A percentile compares a stretch with the other conserved stretches of the same genome.
Conservation (phyloP, 2,113 vertebrate species). For the Gorsachius goisagi region DNA sequence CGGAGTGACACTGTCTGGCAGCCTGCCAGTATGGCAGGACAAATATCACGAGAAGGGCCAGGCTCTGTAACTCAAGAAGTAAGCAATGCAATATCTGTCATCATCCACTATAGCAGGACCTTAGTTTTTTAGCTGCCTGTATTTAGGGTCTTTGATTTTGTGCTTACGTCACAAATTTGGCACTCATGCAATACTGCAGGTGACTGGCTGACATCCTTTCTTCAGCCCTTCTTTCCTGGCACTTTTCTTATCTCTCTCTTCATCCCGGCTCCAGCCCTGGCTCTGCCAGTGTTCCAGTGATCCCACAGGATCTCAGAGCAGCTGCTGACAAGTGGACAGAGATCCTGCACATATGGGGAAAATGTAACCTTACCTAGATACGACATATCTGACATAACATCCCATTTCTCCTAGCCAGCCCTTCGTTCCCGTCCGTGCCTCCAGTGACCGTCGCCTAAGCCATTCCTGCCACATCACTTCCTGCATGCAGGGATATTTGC, state of each 20-base stretch:
- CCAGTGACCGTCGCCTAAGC: background rate
- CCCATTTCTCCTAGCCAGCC: background rate
- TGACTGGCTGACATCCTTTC: background rate
- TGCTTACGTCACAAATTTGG: background rate
- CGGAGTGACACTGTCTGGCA: rapidly evolving
- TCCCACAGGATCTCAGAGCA: background rate
- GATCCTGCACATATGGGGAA: background rate
- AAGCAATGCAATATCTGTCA: background rate
- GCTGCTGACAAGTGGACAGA: background rate
- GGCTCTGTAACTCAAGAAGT: background rate
- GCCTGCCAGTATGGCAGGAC: rapidly evolving
- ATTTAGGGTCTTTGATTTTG: background rate
- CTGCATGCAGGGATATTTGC: background rate
- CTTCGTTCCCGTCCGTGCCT: background rate
- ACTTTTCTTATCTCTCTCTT: background rate
- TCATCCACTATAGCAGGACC: background rate
- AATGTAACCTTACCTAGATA: background rate
- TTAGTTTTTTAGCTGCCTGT: background rate
- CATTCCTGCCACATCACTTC: background rate
- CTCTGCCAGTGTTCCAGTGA: background rate
- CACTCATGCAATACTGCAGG: background rate
- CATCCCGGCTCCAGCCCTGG: background rate
- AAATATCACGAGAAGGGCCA: background rate
- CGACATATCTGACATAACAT: background rate
- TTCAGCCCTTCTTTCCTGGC: background rate